Conservation (phyloP, 2,113 vertebrate genomes). For the Mesocricetus auratus region DNA sequence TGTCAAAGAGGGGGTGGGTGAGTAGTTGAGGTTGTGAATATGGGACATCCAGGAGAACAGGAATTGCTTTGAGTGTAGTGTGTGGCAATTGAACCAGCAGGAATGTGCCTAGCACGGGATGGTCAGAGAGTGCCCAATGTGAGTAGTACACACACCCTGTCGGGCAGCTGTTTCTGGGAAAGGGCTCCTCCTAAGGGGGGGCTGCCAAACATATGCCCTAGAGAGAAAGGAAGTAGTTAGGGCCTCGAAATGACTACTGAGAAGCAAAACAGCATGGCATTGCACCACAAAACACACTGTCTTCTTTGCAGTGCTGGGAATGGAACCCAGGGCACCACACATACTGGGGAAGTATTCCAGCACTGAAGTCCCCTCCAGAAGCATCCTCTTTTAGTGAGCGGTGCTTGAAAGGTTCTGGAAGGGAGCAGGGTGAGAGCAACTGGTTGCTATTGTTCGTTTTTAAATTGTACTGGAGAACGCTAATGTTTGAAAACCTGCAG, state of each 20-base stretch:
- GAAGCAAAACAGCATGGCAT: neutral
- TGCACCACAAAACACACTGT: neutral
- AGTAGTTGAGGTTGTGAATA: neutral
- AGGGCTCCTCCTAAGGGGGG: neutral
- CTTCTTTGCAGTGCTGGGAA: neutral
- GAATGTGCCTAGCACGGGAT: too few relatives aligned
- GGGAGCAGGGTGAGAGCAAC: neutral
- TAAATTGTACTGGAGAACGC: neutral
- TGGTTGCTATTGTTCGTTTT: neutral
- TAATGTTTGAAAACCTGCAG: neutral
- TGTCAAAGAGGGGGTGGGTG: neutral
- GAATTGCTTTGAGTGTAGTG: too few relatives aligned
- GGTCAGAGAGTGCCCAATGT: neutral
- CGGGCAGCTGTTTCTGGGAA: neutral
- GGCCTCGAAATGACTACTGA: neutral
- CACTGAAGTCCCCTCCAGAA: too few relatives aligned
- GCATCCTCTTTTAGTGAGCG: neutral
- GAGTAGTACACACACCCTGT: neutral
- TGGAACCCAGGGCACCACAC: neutral
- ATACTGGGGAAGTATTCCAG: neutral
- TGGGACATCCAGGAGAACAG: neutral
- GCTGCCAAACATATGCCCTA: neutral
- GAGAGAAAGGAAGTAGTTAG: neutral
- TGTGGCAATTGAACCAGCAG: neutral
- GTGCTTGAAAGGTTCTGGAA: neutral